Base-by-base conservation (phyloP, 2,113 vertebrate genomes). In the Rhinogobius similis region DNA sequence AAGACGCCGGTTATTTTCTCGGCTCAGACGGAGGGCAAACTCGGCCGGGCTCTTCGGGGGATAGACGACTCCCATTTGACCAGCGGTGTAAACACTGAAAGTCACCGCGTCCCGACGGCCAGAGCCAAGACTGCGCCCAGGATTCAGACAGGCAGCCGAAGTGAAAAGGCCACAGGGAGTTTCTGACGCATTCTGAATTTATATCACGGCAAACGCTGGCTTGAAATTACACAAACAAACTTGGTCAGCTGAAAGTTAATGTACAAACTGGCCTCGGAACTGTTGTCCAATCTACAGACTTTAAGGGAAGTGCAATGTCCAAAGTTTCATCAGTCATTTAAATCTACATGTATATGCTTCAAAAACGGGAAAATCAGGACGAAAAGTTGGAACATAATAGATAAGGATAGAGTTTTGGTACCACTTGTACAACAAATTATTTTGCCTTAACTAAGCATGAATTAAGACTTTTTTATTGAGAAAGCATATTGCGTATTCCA, bases 11-110 rank as follows among this genome's bases (percentile, higher is more conserved):
- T 83, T 79, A 75, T 82, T 82, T 81, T 58, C 65, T 71, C 27
- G 5, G 32, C 4, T 63, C 18, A n/a, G 53, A 75, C 63, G 50
- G 62, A 71, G 81, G 70, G 70, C 50, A 62, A 86, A 65, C 75
- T 62, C 20, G 16, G n/a, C 2, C 16, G 56, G 68, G 71, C 75
- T 82, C 84, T 73, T 82, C 2, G 0, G 68, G 64, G 81, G 68
- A 83, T 84, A 66, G 66, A 65, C 41, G 68, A 76, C 68, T 86
- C 77, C 79, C 76, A 68, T 81, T 83, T 79, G 81, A 48, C 67
- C 67, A 39, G n/a, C 70, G 77, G 59, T 71, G 79, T 78, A 84
- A 87, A 87, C 76, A 85, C 36, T 76, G 72, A 75, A 84, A 61
- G 67, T 62, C 65, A 27, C 38, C 64, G 64, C 75, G 67, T 76